Base-by-base conservation (phyloP, 2,888 invertebrate species). In the Zeuzera pyrina region DNA sequence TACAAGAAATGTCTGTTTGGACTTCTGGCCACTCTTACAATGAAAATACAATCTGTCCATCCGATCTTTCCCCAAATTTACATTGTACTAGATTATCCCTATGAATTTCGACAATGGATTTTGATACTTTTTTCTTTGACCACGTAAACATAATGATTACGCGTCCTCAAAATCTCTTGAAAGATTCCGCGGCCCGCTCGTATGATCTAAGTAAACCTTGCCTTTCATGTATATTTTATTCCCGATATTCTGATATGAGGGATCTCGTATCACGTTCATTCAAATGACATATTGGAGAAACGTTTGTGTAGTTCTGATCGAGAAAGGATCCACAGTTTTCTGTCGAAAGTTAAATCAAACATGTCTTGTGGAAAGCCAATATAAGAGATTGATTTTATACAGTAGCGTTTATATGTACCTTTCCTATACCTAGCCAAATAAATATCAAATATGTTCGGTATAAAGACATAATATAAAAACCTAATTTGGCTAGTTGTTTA, bases 181-280 rank as follows among this genome's bases (percentile, higher is more conserved):
- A 68, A 65, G 59, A 62, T 59, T 55, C 57, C 47, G 46, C n/a
- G 48, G 57, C 52, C 62, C 60, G 53, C 51, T 60, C 61, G 54
- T 57, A 59, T 67, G 26, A 67, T 67, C 71, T 66, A 64, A 72
- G 69, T 68, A 67, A 74, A 73, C 70, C 42, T 48, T 34, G 47
- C 58, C 72, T 72, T 78, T 77, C 67, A 74, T 74, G 69, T 77
- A 71, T 73, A 70, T 73, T 76, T 77, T 73, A 73, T 70, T 72
- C 57, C 56, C 57, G 60, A 69, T 69, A 73, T 73, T 70, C 66
- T 65, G 64, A 70, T 71, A 67, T 64, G 61, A 59, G 61, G 59
- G 61, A 52, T 56, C 64, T 65, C 66, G 65, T 67, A 73, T 70
- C 59, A 60, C 63, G 63, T 64, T 69, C 71, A 72, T 76, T 73